Base-by-base conservation (phyloP, 2,888 invertebrate species). In the Sicus ferrugineus region DNA sequence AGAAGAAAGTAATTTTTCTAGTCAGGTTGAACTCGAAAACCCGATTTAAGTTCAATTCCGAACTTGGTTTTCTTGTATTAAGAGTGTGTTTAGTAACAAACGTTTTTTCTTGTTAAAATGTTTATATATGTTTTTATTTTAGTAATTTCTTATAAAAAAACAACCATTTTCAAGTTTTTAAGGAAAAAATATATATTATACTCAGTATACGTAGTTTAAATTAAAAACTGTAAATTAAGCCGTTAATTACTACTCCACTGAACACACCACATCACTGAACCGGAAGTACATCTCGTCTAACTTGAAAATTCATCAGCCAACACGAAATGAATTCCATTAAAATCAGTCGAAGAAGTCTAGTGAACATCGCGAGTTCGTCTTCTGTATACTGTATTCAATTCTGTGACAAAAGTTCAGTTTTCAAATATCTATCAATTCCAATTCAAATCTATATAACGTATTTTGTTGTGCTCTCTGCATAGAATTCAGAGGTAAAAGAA, bases 401-500 rank as follows among this genome's bases (percentile, higher is more conserved):
- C 30, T 54, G 65, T 65, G 65, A n/a, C 26, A 54, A 65, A 38
- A 34, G 54, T 54, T 34, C 26, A 52, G 26, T 65, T 54, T 38
- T 38, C 4, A 54, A 2, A 34, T 23, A 65, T 52, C 26, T 54
- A 28, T 23, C 52, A 52, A 19, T 56, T 23, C n/a, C 26, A 38
- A 54, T 19, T 65, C 63, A 23, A n/a, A n/a, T n/a, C 50, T 21
- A 23, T 58, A 11, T 46, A 42, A 58, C 11, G 42, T 11, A 46
- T 58, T 46, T 19, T 28, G 56, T 30, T 42, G 19, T 67, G 23
- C 23, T 46, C 23, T 67, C 58, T 58, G 9, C 30, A 56, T 19
- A 67, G 46, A 42, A 21, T 56, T 50, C 56, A 46, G 66, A 67
- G 66, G 58, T 67, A 67, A 67, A 65, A 67, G 30, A 14, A n/a